Conservation (phyloP, 2,113 vertebrate species). For the Nothoprocta perdicaria region DNA sequence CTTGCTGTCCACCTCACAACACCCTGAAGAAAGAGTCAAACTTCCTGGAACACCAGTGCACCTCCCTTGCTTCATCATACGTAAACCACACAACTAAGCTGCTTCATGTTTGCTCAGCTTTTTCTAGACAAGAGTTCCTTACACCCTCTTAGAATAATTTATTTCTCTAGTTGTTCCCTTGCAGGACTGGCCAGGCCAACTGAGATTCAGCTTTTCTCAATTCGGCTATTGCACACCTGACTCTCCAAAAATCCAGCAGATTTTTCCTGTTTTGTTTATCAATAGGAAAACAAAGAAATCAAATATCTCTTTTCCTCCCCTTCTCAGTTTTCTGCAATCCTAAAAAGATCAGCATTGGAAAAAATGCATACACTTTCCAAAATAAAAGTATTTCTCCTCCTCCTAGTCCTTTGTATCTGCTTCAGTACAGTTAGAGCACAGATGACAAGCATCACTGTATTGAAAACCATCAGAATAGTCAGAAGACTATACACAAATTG, state of each 20-base stretch:
- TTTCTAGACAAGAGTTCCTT: slow-evolving; percentile 14
- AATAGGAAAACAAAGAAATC: neutral
- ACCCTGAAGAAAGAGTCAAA: neutral
- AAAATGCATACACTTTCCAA: neutral
- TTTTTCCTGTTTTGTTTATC: neutral
- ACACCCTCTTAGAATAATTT: slow-evolving; percentile 8
- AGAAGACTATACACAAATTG: neutral
- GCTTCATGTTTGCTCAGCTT: neutral
- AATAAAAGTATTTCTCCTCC: neutral
- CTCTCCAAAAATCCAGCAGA: neutral
- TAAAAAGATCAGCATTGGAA: neutral
- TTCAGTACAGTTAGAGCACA: neutral
- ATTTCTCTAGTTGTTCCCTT: neutral
- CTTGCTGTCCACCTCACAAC: neutral
- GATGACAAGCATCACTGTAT: neutral
- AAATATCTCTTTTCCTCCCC: neutral
- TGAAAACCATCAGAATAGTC: neutral
- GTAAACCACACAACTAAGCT: neutral
- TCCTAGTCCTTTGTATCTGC: neutral
- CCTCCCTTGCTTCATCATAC: neutral
- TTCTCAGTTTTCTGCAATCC: neutral
- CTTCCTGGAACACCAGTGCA: neutral
- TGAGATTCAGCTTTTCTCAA: slow-evolving; percentile 13
- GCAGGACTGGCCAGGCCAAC: neutral
- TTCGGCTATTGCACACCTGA: neutral